Percentiles rank a stretch among this genome's conserved stretches.
phyloP scores from a whole-genome alignment of 1,140 invertebrate species.

The Procambarus virginalis region DNA sequence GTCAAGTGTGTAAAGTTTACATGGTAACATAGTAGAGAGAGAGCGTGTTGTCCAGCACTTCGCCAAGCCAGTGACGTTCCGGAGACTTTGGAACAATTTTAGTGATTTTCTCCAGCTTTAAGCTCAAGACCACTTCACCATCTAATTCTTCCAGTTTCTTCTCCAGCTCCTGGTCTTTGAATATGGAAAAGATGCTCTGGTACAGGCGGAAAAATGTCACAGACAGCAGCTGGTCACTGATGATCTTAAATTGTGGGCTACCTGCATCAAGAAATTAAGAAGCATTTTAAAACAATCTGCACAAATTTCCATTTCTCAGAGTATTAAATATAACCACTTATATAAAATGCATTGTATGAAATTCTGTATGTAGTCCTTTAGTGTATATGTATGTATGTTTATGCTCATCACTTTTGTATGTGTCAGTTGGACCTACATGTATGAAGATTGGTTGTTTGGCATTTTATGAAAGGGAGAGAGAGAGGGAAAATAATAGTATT shows the following conservation, averaged over 20 bases:
- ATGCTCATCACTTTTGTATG: no score
- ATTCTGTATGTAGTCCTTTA: no score
- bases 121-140: slow-evolving; percentile 63
- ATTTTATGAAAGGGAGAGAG: no score
- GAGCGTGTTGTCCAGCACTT: slow-evolving; percentile 67
- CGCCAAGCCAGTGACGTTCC: slow-evolving; percentile 62
- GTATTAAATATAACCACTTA: no score
- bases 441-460: no score
- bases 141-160: slow-evolving; percentile 57
- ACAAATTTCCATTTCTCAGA: no score
- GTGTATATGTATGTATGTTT: no score
- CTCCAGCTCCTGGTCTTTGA: slow-evolving; percentile 57
- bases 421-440: no score
- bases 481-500: no score
- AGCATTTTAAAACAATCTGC: no score
- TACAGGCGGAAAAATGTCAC: slow-evolving; percentile 53
- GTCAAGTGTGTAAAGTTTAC: not conserved
- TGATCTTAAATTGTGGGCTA: slow-evolving; percentile 49
- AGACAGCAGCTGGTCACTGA: slow-evolving; percentile 5
- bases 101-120: slow-evolving; percentile 69
- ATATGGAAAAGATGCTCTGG: slow-evolving; percentile 63
- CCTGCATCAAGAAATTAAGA: slow-evolving; percentile 14
- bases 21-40: slow-evolving; percentile 66
- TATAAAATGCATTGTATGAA: no score
- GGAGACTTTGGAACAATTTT: slow-evolving; percentile 64